These are phyloP conservation scores for Erythrocercus mccallii DNA, from an alignment of 2,113 vertebrate genomes.

Conservation along the genomic window DNA sequence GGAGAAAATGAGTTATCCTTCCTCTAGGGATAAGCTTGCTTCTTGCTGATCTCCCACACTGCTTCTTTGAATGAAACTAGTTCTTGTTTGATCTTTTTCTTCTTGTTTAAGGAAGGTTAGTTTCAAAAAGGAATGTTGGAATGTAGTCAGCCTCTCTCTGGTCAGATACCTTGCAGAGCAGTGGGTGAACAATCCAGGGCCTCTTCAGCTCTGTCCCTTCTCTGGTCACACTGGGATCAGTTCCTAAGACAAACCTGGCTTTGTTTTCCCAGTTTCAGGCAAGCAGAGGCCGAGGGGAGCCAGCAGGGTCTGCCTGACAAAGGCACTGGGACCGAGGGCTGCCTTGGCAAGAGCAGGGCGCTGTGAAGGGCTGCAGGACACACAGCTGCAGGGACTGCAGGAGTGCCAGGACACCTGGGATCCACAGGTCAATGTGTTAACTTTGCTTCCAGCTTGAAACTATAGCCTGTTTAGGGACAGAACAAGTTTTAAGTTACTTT, in stretches of 20 bases:
- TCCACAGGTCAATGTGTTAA: rapidly evolving
- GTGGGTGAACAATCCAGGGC: not conserved
- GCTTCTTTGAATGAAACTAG: not conserved
- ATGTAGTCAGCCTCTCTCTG: not conserved
- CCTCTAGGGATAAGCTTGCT: not conserved
- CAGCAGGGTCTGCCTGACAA: not conserved
- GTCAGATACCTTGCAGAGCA: not conserved
- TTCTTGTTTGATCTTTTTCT: not conserved
- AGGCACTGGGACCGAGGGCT: not conserved
- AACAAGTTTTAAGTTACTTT: not conserved
- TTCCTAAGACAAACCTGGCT: not conserved
- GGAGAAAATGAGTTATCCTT: not conserved
- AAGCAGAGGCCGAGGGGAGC: not conserved
- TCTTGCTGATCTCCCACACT: not conserved
- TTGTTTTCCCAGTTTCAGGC: not conserved
- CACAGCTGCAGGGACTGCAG: rapidly evolving
- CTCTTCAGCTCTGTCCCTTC: not conserved
- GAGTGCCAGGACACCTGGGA: not conserved
- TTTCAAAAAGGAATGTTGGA: not conserved
- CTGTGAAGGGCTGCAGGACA: not conserved
- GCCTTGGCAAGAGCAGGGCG: not conserved
- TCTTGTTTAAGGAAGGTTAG: not conserved
- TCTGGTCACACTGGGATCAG: not conserved
- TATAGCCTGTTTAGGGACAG: not conserved
- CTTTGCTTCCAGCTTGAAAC: not conserved